phyloP scores from a whole-genome alignment of 2,113 vertebrate species.

The Erinaceus europaeus region DNA sequence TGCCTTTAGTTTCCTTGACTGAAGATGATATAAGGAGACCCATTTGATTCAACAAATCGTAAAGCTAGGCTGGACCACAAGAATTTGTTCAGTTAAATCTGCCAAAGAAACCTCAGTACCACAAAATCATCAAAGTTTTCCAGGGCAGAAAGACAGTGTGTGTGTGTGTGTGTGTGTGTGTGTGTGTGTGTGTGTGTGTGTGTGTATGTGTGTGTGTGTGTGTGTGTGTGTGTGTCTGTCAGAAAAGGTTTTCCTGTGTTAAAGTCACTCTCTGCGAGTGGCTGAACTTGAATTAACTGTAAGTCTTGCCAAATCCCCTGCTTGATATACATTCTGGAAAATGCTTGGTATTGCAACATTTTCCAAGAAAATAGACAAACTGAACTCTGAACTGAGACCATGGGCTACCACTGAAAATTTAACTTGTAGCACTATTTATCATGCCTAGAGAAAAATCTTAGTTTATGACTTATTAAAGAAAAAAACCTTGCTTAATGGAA shows the following conservation, averaged over 20 bases:
- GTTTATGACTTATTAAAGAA: not conserved
- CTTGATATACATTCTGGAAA: not conserved
- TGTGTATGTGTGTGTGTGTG: too few relatives aligned
- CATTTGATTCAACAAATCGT: not conserved
- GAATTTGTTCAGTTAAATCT: not conserved
- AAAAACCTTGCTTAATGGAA: slow-evolving; percentile 8
- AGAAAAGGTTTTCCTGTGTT: not conserved
- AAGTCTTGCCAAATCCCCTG: not conserved
- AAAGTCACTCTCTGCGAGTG: not conserved
- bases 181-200: too few relatives aligned
- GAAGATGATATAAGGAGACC: not conserved
- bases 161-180: too few relatives aligned
- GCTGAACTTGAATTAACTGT: slow-evolving; percentile 34
- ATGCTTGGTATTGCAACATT: not conserved
- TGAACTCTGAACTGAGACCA: not conserved
- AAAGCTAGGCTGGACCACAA: not conserved
- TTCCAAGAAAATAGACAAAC: slow-evolving; percentile 36
- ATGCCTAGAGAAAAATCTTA: too few relatives aligned
- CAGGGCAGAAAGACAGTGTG: not conserved
- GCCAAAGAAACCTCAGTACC: not conserved
- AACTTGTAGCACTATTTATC: not conserved
- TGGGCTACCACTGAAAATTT: slow-evolving; percentile 21
- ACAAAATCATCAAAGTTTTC: not conserved
- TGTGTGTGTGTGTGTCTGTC: too few relatives aligned
- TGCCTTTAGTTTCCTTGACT: not conserved